Conservation (phyloP, 2,888 invertebrate species). For the Perizoma flavofasciatum region DNA sequence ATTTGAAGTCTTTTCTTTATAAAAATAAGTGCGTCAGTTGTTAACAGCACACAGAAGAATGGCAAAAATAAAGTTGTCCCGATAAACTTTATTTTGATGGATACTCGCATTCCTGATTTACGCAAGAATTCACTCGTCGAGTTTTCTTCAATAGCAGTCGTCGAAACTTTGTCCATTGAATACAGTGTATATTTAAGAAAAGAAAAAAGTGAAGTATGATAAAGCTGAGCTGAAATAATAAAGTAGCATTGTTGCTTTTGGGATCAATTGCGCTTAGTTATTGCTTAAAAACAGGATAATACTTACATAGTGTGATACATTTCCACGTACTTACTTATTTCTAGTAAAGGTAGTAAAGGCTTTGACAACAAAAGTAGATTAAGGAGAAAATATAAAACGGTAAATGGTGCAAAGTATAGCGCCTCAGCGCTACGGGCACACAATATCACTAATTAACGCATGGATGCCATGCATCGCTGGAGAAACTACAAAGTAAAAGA, state of each 20-base stretch:
- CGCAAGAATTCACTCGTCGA: slow-evolving; percentile 63
- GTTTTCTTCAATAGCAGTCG: slow-evolving; percentile 61
- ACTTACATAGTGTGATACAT: background rate
- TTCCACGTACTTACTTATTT: too few species aligned
- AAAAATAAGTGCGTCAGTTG: slow-evolving; percentile 39
- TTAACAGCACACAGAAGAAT: slow-evolving; percentile 27
- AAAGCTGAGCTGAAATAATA: slow-evolving; percentile 16
- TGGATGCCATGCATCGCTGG: slow-evolving; percentile 17
- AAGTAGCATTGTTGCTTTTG: slow-evolving; percentile 4
- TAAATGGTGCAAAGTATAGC: slow-evolving; percentile 8
- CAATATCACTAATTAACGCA: slow-evolving; percentile 30
- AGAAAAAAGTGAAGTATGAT: slow-evolving; percentile 26
- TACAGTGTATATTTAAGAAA: slow-evolving; percentile 34
- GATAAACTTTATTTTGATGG: slow-evolving; percentile 56
- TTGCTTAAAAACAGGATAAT: background rate
- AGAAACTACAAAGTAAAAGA: slow-evolving; percentile 33
- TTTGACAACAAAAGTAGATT: too few species aligned
- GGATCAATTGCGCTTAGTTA: slow-evolving; percentile 9
- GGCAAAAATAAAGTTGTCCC: slow-evolving; percentile 42
- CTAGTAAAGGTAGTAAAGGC: too few species aligned
- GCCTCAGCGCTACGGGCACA: slow-evolving; percentile 1
- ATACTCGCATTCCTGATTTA: slow-evolving; percentile 59
- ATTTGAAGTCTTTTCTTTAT: slow-evolving; percentile 46
- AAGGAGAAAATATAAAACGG: background rate
- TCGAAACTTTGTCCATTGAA: slow-evolving; percentile 59